Percentiles rank a stretch among this genome's conserved stretches.
Conservation (phyloP, 2,888 invertebrate genomes). For the Drosophila anomelani region DNA sequence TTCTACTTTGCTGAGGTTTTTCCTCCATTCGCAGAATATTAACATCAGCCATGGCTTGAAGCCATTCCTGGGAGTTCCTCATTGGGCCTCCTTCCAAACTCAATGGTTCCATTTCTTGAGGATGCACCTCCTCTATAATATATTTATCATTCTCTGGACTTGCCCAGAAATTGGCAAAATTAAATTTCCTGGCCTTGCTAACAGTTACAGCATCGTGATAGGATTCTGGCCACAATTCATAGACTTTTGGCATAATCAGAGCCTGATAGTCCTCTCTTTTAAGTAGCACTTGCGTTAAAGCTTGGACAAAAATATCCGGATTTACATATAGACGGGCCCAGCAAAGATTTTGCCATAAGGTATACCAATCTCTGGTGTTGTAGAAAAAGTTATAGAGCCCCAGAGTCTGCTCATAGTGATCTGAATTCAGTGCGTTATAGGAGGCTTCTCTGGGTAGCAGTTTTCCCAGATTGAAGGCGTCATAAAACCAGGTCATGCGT, state of each 20-base stretch:
- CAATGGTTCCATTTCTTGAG: constrained; percentile 42
- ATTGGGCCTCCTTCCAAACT: constrained; percentile 33
- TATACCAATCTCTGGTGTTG: constrained; percentile 87
- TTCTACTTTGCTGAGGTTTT: not conserved
- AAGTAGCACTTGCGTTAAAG: constrained; percentile 88
- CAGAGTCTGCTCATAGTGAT: constrained; percentile 49
- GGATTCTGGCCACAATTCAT: constrained; percentile 91
- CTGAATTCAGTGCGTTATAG: constrained; percentile 35
- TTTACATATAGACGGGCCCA: constrained; percentile 90
- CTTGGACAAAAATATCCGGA: constrained; percentile 90
- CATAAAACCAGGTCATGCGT: constrained; percentile 47
- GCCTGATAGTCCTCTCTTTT: constrained; percentile 88
- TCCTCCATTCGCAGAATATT: constrained; percentile 42
- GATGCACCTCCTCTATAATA: constrained; percentile 22
- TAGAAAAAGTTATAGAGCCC: constrained; percentile 86
- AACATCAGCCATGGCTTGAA: constrained; percentile 57
- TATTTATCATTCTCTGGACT: not conserved
- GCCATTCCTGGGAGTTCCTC: constrained; percentile 53
- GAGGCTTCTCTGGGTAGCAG: constrained; percentile 30
- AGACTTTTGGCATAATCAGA: constrained; percentile 89
- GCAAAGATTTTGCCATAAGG: constrained; percentile 86
- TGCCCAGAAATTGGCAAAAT: constrained; percentile 56
- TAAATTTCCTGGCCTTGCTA: constrained; percentile 87
- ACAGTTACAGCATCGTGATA: constrained; percentile 89
- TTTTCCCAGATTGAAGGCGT: constrained; percentile 18